phyloP scores from a whole-genome alignment of 2,797 vertebrate genomes.

The Pogoniulus pusillus region DNA sequence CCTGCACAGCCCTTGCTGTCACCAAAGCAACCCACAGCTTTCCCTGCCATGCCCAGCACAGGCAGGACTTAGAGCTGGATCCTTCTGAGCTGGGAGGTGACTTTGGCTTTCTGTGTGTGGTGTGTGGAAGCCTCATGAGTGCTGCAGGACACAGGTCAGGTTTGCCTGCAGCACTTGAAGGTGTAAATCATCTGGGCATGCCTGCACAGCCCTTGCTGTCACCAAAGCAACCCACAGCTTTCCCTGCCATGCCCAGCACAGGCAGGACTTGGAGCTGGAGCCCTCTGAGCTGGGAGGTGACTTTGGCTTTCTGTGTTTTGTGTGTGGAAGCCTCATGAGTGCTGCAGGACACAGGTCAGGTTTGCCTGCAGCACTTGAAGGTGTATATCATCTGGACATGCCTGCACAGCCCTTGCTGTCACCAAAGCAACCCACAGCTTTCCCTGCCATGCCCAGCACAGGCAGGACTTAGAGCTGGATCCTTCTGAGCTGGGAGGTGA shows the following conservation, averaged over 20 bases:
- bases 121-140: neutral
- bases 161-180: neutral
- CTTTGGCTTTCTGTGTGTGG: neutral
- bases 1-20: neutral
- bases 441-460: rapidly evolving
- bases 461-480: neutral
- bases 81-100: neutral
- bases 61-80: neutral
- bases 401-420: neutral
- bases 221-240: too few relatives aligned
- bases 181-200: too few relatives aligned
- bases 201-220: neutral
- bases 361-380: neutral
- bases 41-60: rapidly evolving
- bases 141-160: neutral
- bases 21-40: too few relatives aligned
- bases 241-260: rapidly evolving
- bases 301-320: neutral
- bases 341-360: neutral
- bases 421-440: too few relatives aligned
- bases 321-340: neutral
- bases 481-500: neutral
- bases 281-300: neutral
- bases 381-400: too few relatives aligned
- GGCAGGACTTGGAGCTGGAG: neutral